phyloP scores from a whole-genome alignment of 2,113 vertebrate genomes.

The Actenoides hombroni region DNA sequence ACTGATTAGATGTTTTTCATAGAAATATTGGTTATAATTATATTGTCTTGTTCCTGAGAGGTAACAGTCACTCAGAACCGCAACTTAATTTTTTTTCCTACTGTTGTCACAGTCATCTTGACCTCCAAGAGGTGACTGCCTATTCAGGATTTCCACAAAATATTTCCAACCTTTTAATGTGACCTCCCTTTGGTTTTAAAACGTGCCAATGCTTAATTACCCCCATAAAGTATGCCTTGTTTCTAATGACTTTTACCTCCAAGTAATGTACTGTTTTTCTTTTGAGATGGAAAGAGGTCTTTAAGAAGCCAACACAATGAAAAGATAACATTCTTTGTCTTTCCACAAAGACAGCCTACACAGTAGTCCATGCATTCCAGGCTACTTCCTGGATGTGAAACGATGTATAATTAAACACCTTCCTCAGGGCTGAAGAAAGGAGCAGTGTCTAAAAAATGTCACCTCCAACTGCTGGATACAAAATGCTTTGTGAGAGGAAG shows the following conservation, averaged over 20 bases:
- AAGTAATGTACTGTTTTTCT: background rate
- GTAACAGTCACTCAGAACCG: background rate
- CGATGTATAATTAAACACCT: background rate
- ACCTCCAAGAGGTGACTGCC: background rate
- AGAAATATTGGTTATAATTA: background rate
- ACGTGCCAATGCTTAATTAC: background rate
- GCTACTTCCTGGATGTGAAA: background rate
- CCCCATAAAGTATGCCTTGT: background rate
- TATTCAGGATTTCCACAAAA: background rate
- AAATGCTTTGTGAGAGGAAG: background rate
- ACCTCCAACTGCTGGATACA: background rate
- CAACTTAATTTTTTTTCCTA: background rate
- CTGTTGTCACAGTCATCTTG: background rate
- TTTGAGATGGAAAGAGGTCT: background rate
- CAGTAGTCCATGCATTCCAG: background rate
- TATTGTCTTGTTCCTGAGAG: background rate
- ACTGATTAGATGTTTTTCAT: background rate
- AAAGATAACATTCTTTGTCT: background rate
- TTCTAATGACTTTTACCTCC: background rate
- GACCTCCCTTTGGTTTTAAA: background rate
- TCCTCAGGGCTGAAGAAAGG: background rate
- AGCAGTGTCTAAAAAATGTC: background rate
- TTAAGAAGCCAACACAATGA: background rate
- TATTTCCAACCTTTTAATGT: background rate
- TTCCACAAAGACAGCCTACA: background rate